Evolutionary conservation across 2,888 invertebrate species (phyloP).

Genomic region (Parelbella ahira): DNA sequence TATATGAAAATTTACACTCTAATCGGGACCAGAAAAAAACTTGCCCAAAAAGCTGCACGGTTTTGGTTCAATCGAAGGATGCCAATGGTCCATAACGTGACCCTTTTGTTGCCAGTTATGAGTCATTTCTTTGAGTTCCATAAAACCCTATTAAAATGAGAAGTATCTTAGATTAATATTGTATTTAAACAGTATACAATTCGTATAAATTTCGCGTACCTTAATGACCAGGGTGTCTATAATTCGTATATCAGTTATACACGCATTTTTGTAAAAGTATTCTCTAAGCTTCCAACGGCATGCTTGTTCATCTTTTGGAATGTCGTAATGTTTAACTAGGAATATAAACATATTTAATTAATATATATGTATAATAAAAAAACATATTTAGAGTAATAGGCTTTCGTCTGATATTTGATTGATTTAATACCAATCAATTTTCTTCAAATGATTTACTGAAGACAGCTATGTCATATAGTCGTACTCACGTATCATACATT

Average conservation of each 20-base stretch:
- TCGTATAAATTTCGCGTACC: no score
- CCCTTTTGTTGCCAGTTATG: constrained; percentile 93
- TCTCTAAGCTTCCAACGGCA: constrained; percentile 87
- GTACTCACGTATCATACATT: no score
- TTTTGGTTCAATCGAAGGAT: constrained; percentile 88
- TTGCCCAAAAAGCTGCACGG: constrained; percentile 94
- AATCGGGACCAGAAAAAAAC: constrained; percentile 84
- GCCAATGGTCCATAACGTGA: constrained; percentile 91
- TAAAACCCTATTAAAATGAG: constrained; percentile 86
- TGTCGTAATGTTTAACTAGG: constrained; percentile 88
- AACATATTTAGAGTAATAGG: no score
- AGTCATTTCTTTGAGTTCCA: constrained; percentile 93
- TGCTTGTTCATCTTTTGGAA: constrained; percentile 85
- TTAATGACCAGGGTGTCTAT: constrained; percentile 95
- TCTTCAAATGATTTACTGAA: no score
- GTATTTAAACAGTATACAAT: no score
- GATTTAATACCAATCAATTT: no score
- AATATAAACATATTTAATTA: constrained; percentile 37
- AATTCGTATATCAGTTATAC: constrained; percentile 90
- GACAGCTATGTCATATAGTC: no score
- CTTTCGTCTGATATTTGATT: no score
- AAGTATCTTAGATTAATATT: no score
- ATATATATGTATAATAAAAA: no score
- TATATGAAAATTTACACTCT: constrained; percentile 1
- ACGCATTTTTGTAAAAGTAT: constrained; percentile 86